These are phyloP conservation scores for Danaus chrysippus DNA, from an alignment of 2,888 invertebrate genomes.

Conservation along the genomic window DNA sequence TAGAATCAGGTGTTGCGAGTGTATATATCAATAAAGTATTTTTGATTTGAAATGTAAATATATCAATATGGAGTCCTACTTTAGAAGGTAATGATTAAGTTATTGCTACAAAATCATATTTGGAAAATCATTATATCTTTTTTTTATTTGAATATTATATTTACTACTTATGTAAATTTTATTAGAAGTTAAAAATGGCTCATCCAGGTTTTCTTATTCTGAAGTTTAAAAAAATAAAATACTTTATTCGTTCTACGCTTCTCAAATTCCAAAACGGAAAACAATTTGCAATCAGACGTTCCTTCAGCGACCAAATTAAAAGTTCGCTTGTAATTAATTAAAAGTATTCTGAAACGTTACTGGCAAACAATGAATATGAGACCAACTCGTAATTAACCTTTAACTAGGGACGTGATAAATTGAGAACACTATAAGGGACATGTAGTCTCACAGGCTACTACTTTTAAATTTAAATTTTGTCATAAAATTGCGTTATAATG, in stretches of 20 bases:
- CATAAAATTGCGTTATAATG: not conserved
- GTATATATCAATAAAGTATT: too few species aligned
- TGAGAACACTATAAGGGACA: not conserved
- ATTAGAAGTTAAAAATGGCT: too few species aligned
- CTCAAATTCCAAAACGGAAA: slow-evolving; percentile 28
- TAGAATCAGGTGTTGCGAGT: too few species aligned
- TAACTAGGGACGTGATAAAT: not conserved
- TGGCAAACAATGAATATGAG: slow-evolving; percentile 4
- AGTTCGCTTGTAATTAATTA: slow-evolving; percentile 26
- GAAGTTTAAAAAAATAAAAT: too few species aligned
- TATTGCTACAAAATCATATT: too few species aligned
- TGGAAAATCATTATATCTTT: too few species aligned
- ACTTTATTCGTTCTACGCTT: slow-evolving; percentile 24
- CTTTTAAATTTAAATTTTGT: not conserved
- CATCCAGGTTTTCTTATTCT: too few species aligned
- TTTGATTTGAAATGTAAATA: too few species aligned
- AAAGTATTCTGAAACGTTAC: slow-evolving; percentile 22
- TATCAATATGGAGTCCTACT: too few species aligned
- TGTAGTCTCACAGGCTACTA: not conserved
- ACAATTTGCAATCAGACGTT: slow-evolving; percentile 32
- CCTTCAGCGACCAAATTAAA: slow-evolving; percentile 28
- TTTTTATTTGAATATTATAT: too few species aligned
- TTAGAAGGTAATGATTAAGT: too few species aligned
- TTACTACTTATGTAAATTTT: too few species aligned
- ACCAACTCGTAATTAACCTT: slow-evolving; percentile 1